Evolutionary conservation across 2,113 vertebrate genomes (phyloP).

Genomic region (Colius striatus): DNA sequence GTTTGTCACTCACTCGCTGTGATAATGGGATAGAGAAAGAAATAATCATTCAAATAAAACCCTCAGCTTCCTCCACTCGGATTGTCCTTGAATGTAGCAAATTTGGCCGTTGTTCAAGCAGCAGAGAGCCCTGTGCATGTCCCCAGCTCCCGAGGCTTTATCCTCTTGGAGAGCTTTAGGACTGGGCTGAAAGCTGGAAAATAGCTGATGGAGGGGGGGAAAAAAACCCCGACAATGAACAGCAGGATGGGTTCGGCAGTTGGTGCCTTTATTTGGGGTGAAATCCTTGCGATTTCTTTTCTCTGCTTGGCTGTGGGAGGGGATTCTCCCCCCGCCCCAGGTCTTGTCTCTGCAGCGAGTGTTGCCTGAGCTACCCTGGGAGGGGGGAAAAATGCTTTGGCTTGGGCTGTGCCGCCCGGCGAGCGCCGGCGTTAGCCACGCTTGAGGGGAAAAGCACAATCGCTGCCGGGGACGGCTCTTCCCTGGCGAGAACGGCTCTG

Average conservation of each 20-base stretch:
- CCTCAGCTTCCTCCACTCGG: neutral
- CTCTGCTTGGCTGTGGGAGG: neutral
- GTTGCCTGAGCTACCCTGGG: neutral
- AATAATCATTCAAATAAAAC: neutral
- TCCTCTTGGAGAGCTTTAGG: neutral
- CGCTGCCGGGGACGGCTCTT: neutral
- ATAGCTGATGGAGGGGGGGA: neutral
- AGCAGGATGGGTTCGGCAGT: neutral
- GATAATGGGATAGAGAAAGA: constrained; percentile 5
- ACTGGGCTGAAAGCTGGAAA: neutral
- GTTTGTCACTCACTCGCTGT: neutral
- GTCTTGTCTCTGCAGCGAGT: neutral
- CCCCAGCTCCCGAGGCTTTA: neutral
- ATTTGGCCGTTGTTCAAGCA: neutral
- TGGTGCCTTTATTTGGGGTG: neutral
- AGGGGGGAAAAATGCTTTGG: neutral
- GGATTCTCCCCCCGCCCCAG: too few species aligned
- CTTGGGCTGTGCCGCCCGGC: neutral
- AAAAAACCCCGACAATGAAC: neutral
- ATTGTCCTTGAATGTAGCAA: neutral
- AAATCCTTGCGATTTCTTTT: neutral
- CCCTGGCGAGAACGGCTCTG: neutral
- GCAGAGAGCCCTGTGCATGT: neutral
- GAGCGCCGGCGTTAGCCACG: constrained; percentile 29
- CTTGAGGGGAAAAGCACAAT: constrained; percentile 61